Base-by-base conservation (phyloP, 2,113 vertebrate species). In the Oryzias javanicus region DNA sequence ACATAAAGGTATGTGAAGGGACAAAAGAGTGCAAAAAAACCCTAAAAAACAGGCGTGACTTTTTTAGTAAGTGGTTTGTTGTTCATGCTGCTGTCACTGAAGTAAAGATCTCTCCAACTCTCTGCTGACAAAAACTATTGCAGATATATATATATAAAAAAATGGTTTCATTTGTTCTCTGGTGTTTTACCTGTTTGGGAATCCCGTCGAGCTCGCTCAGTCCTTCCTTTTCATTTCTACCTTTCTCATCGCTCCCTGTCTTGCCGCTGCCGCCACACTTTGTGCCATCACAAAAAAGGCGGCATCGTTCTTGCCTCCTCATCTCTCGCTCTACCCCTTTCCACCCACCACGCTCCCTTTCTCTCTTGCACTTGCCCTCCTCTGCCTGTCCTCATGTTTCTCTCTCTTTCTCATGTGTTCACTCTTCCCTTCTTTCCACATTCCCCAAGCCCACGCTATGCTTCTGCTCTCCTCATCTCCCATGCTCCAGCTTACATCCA, bases 271-370 rank as follows among this genome's bases (percentile, higher is more conserved):
- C 75, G 79, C 70, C 63, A 74, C 78, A 53, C 74, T 73, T 75
- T 83, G 72, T 82, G 82, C 72, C 75, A 67, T 85, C 75, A 76
- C 64, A 78, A 65, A 85, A 88, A 74, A 22, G 74, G 75, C 85
- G 87, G 71, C 79, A 70, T 72, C 70, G 67, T 79, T 55, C 59
- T 50, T 60, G 65, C 56, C 73, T 44, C 55, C 56, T 59, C 65
- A 24, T 54, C 16, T 70, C 46, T 35, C 41, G 56, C 50, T 70
- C 66, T 19, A 47, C 42, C 67, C 53, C 46, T 49, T 27, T 55
- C 40, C 18, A 27, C 56, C 49, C 60, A 35, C 65, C 53, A 52
- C 14, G 3, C 58, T 71, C 48, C 41, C 29, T 16, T 58, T 65
- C 68, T 73, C 72, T 74, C 69, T 64, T 35, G 55, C 55, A 79